Conservation (phyloP, 2,888 invertebrate genomes). For the Julus scanicus region DNA sequence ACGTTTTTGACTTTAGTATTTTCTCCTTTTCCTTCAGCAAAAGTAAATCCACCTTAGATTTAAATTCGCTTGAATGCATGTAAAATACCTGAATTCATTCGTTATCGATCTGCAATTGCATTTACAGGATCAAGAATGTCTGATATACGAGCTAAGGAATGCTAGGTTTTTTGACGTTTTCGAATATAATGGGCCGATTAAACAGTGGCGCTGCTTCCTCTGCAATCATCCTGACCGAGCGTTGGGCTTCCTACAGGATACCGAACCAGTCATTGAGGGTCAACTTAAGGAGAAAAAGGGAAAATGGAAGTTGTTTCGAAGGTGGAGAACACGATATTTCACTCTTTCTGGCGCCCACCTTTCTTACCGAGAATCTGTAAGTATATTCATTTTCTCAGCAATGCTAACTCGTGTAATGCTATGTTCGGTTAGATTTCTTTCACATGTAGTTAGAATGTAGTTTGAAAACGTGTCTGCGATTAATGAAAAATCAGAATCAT, state of each 20-base stretch:
- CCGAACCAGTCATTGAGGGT: slow-evolving; percentile 89
- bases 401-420: too few species aligned
- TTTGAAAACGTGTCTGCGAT: too few species aligned
- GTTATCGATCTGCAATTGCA: neutral
- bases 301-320: slow-evolving; percentile 87
- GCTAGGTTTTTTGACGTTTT: slow-evolving; percentile 94
- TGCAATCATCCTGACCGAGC: slow-evolving; percentile 93
- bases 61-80: neutral
- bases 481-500: too few species aligned
- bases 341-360: slow-evolving; percentile 92
- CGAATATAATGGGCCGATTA: slow-evolving; percentile 75
- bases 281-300: slow-evolving; percentile 92
- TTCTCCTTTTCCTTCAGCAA: slow-evolving; percentile 89
- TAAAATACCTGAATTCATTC: neutral
- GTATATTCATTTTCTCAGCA: slow-evolving; percentile 63
- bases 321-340: slow-evolving; percentile 95
- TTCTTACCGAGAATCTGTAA: slow-evolving; percentile 77
- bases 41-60: slow-evolving; percentile 69
- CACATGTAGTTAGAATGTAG: too few species aligned
- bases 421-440: too few species aligned
- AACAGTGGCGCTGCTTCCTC: slow-evolving; percentile 89
- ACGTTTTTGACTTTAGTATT: slow-evolving; percentile 91
- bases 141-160: slow-evolving; percentile 85
- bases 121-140: slow-evolving; percentile 83
- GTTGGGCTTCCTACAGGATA: slow-evolving; percentile 79